phyloP scores from a whole-genome alignment of 2,113 vertebrate species.

The Hemibagrus wyckioides region DNA sequence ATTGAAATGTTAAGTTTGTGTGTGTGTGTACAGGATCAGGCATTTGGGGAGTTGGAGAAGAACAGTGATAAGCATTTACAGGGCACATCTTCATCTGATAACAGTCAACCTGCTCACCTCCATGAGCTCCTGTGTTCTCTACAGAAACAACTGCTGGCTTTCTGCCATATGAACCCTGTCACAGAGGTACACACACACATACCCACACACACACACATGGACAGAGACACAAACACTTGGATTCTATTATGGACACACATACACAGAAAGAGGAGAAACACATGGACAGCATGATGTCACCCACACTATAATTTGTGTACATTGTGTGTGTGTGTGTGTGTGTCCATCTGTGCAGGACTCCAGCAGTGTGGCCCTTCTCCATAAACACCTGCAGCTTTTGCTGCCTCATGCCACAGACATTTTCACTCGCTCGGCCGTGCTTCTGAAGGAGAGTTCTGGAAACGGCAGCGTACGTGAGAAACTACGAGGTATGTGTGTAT shows the following conservation, averaged over 20 bases:
- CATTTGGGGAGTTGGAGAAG: constrained; percentile 96
- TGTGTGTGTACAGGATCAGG: constrained; percentile 83
- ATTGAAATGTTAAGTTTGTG: not conserved
- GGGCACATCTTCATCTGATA: constrained; percentile 89
- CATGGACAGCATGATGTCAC: not conserved
- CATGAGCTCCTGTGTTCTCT: constrained; percentile 94
- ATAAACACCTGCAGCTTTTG: constrained; percentile 95
- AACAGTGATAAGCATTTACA: constrained; percentile 95
- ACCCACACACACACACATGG: not conserved
- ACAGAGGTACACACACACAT: constrained; percentile 77
- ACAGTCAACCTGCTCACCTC: constrained; percentile 95
- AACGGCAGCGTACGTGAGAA: constrained; percentile 92
- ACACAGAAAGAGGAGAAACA: not conserved
- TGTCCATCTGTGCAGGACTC: constrained; percentile 76
- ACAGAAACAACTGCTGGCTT: constrained; percentile 94
- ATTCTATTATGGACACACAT: not conserved
- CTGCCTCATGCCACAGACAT: constrained; percentile 96
- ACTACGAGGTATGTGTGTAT: constrained; percentile 78
- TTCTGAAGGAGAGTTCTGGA: constrained; percentile 93
- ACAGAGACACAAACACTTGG: not conserved
- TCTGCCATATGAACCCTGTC: constrained; percentile 91
- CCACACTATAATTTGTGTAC: not conserved
- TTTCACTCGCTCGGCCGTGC: constrained; percentile 87
- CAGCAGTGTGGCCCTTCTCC: constrained; percentile 94
- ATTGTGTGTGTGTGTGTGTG: not conserved